A percentile compares a stretch with the other conserved stretches of the same genome.
Evolutionary conservation across 2,888 invertebrate species (phyloP).

Genomic region (Argyresthia goedartella): DNA sequence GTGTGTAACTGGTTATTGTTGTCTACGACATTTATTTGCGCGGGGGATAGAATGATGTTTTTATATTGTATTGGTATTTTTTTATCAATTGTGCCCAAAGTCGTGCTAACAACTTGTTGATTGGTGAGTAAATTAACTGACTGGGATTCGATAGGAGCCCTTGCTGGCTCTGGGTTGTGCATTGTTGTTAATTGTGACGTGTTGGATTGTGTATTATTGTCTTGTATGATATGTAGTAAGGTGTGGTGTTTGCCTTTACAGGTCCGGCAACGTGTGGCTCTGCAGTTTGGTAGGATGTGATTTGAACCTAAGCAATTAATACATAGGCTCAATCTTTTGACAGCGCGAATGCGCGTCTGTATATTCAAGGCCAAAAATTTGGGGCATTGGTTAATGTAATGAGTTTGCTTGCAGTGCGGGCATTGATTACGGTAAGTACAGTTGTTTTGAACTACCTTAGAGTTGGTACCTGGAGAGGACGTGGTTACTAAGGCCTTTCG

Average conservation of each 20-base stretch:
- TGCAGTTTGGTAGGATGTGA: slow-evolving; percentile 6
- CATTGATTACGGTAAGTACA: neutral
- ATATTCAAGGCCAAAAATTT: slow-evolving; percentile 1
- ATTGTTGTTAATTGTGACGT: neutral
- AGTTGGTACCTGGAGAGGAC: neutral
- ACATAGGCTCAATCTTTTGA: slow-evolving; percentile 2
- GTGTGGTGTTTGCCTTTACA: slow-evolving; percentile 10
- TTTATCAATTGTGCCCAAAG: neutral
- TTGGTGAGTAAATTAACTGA: neutral
- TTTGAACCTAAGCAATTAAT: slow-evolving; percentile 7
- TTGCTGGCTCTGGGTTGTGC: neutral
- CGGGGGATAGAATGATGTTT: slow-evolving; percentile 4
- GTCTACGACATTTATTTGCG: slow-evolving; percentile 4
- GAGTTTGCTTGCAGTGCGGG: neutral
- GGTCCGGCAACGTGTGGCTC: slow-evolving; percentile 3
- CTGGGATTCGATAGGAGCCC: neutral
- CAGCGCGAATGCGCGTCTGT: neutral
- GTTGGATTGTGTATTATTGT: neutral
- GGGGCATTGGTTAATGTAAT: slow-evolving; percentile 2
- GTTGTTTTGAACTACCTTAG: neutral
- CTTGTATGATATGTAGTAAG: slow-evolving; percentile 2
- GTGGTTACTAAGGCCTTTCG: slow-evolving; percentile 2
- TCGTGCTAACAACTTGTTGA: neutral
- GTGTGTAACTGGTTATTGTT: slow-evolving; percentile 3
- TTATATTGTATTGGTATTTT: neutral